A percentile compares a stretch with the other conserved stretches of the same genome.
Conservation (phyloP, 2,113 vertebrate genomes). For the Sterrhoptilus dennistouni region DNA sequence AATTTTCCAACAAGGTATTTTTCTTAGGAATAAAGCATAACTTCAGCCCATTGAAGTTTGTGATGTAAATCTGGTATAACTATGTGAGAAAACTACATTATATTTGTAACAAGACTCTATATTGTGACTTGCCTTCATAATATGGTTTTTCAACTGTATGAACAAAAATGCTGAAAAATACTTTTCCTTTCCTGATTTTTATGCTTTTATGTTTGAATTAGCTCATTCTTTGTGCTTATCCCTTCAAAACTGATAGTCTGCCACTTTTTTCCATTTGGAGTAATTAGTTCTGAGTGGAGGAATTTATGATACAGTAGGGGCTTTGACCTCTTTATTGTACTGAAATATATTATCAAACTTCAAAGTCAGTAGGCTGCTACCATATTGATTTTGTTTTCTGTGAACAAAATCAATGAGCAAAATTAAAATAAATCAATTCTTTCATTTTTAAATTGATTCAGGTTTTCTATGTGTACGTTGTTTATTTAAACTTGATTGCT, state of each 20-base stretch:
- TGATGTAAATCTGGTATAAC: background rate
- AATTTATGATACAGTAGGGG: conserved; percentile 43
- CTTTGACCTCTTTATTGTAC: conserved; percentile 59
- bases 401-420: conserved; percentile 58
- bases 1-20: background rate
- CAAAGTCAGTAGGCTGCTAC: conserved; percentile 44
- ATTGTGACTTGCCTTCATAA: background rate
- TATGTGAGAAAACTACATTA: background rate
- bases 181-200: background rate
- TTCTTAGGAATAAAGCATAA: background rate
- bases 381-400: conserved; percentile 70
- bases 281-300: conserved; percentile 59
- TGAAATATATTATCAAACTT: conserved; percentile 50
- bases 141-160: background rate
- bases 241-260: conserved; percentile 19
- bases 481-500: conserved; percentile 41
- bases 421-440: conserved; percentile 52
- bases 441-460: conserved; percentile 42
- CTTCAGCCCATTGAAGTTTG: background rate
- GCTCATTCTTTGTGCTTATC: background rate
- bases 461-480: background rate
- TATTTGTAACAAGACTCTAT: background rate
- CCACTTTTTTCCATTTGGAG: conserved; percentile 26
- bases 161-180: background rate
- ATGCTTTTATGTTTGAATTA: background rate